A percentile compares a stretch with the other conserved stretches of the same genome.
Conservation (phyloP, 2,797 vertebrate species). For the Babyrousa celebensis region DNA sequence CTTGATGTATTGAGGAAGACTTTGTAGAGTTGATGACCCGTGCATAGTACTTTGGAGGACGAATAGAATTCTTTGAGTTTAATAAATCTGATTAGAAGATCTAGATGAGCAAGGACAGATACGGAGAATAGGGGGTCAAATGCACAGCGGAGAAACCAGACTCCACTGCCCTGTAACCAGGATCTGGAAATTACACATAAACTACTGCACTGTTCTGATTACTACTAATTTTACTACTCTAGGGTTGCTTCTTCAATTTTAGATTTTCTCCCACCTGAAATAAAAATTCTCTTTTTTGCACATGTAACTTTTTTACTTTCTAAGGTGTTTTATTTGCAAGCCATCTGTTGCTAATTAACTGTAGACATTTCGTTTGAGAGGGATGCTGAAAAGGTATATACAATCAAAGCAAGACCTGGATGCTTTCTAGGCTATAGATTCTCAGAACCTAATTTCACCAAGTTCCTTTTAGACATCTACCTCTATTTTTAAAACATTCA, state of each 20-base stretch:
- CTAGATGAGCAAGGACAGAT: not conserved
- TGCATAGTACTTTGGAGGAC: not conserved
- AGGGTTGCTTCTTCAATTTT: not conserved
- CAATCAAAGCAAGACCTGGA: not conserved
- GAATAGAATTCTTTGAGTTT: not conserved
- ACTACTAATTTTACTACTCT: not conserved
- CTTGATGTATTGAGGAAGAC: not conserved
- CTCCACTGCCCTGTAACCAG: not conserved
- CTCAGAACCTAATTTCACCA: constrained; percentile 21
- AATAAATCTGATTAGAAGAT: constrained; percentile 11
- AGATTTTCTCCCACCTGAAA: too few species aligned
- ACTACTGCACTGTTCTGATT: not conserved
- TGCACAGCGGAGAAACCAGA: not conserved
- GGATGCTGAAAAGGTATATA: not conserved
- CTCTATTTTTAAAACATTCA: not conserved
- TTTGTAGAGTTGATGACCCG: not conserved
- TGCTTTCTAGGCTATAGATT: not conserved
- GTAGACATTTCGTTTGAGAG: constrained; percentile 22
- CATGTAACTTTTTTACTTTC: constrained; percentile 27
- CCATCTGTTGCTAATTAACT: constrained; percentile 20
- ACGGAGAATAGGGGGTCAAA: not conserved
- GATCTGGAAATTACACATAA: not conserved
- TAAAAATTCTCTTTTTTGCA: not conserved
- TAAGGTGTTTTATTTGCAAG: not conserved
- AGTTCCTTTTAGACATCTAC: not conserved